Base-by-base conservation (phyloP, 1,140 invertebrate genomes). In the Kradibia gibbosae region DNA sequence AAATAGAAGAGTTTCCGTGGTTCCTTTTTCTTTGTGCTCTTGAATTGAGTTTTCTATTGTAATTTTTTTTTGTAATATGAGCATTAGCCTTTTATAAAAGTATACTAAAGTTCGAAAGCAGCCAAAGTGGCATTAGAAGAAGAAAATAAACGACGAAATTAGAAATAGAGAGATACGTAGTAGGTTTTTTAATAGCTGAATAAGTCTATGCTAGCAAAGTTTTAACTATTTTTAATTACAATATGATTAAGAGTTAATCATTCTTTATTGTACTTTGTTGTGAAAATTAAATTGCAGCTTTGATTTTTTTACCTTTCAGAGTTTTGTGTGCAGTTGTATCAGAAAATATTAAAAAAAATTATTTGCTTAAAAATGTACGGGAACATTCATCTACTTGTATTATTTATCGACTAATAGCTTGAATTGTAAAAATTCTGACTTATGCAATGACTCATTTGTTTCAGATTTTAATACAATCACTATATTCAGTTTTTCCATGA, bases 161-260 rank as follows among this genome's bases (percentile, higher is more conserved):
- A 39, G 45, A 71, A 25, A 60, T 8, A 60, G 57, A 60, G 25
- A 60, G 57, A 60, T 7, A 15, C 3, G 22, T 7, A 53, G 10
- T 17, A 20, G 34, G 25, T 60, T 60, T 3, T 28, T 3, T 3
- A 15, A 28, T 28, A 15, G 55, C 55, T 22, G 45, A 48, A 17
- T 53, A 53, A 53, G 15, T 10, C 50, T 3, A 31, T 13, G 25
- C 25, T 28, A 28, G 28, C 13, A 4, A 13, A 57, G 4, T 28
- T 28, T 4, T 60, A 60, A 28, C 7, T 13, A 72, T 57, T 48
- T 20, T 55, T 55, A 25, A 34, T 42, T 31, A 28, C 36, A 53
- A 15, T 57, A 74, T 34, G 50, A 76, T 76, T 76, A 55, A 76
- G 73, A 76, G 57, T 36, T 62, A 62, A 76, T 57, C 53, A 75